A percentile compares a stretch with the other conserved stretches of the same genome.
Evolutionary conservation across 2,113 vertebrate genomes (phyloP).

Genomic region (Cyanoderma ruficeps): DNA sequence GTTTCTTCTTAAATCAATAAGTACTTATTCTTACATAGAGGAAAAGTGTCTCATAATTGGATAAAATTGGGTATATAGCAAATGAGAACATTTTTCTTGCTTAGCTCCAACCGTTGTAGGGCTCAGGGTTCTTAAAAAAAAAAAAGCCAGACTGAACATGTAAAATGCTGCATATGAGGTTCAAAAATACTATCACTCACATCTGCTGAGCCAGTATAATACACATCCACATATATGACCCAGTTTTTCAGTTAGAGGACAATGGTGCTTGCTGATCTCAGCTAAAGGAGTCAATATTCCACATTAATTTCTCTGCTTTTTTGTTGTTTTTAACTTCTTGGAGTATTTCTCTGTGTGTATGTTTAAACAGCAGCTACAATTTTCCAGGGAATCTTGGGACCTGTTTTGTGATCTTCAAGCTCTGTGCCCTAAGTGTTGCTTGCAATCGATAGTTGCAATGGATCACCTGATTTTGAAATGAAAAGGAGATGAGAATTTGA

Average conservation of each 20-base stretch:
- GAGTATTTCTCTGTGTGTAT: not conserved
- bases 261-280: not conserved
- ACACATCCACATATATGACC: not conserved
- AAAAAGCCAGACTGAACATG: not conserved
- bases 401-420: not conserved
- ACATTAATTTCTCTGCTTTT: not conserved
- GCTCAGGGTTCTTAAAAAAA: not conserved
- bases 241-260: not conserved
- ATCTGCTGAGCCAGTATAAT: not conserved
- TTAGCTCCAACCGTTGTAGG: not conserved
- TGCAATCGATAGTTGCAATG: not conserved
- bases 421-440: not conserved
- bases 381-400: not conserved
- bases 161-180: not conserved
- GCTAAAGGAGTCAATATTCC: not conserved
- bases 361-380: not conserved
- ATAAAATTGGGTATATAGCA: slow-evolving; percentile 2
- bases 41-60: slow-evolving; percentile 39
- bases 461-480: not conserved
- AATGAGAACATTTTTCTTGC: slow-evolving; percentile 25
- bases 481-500: not conserved
- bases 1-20: slow-evolving; percentile 62
- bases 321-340: not conserved
- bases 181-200: not conserved
- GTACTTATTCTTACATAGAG: slow-evolving; percentile 50